Evolutionary conservation across 2,113 vertebrate genomes (phyloP).

Genomic region (Myotis lucifugus): DNA sequence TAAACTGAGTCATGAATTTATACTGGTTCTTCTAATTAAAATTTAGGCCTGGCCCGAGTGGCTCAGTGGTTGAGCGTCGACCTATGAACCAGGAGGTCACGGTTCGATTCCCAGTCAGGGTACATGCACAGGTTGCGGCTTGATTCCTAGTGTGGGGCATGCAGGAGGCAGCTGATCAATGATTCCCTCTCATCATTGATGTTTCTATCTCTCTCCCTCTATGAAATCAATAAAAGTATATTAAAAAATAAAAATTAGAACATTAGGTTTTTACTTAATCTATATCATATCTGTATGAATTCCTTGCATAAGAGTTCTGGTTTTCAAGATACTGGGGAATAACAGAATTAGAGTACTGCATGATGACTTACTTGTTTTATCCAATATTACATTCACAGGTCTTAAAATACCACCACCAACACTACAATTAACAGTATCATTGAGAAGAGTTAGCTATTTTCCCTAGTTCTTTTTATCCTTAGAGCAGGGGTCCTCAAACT

Average conservation of each 20-base stretch:
- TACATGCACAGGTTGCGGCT: no score
- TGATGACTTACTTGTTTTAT: background rate
- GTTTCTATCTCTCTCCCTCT: no score
- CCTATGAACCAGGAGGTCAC: no score
- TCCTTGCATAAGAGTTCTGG: background rate
- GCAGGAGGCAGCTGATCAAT: no score
- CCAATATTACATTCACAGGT: background rate
- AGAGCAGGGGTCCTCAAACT: no score
- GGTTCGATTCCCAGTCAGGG: no score
- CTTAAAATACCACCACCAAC: background rate
- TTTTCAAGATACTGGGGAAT: background rate
- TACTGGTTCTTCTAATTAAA: slow-evolving; percentile 26
- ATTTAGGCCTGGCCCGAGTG: background rate
- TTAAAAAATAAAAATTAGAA: background rate
- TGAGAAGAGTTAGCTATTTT: background rate
- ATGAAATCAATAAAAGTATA: no score
- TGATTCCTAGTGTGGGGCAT: no score
- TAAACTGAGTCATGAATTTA: background rate
- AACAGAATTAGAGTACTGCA: background rate
- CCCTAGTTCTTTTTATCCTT: background rate
- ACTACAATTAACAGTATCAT: background rate
- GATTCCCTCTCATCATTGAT: no score
- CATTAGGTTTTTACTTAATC: background rate
- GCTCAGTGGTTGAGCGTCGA: no score
- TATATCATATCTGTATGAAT: background rate